Conservation (phyloP, 2,797 vertebrate species). For the Scolopax rusticola region DNA sequence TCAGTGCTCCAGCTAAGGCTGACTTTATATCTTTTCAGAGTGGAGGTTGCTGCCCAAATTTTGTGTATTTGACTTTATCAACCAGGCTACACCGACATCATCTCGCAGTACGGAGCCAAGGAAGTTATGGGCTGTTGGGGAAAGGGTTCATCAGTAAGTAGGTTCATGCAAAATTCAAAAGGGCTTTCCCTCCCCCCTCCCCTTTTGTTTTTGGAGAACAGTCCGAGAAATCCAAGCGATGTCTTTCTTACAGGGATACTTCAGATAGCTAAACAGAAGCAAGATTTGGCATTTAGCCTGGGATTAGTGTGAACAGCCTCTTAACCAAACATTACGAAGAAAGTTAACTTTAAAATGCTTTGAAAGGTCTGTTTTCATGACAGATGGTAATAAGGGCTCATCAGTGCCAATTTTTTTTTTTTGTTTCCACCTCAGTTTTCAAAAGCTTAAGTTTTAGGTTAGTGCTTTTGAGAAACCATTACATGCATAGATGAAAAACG, state of each 20-base stretch:
- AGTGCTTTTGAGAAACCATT: slow-evolving; percentile 13
- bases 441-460: slow-evolving; percentile 42
- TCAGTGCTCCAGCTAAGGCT: neutral
- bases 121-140: slow-evolving; percentile 1
- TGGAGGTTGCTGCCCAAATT: neutral
- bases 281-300: slow-evolving; percentile 64
- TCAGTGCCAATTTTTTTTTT: slow-evolving; percentile 60
- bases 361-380: slow-evolving; percentile 73
- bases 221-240: slow-evolving; percentile 58
- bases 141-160: slow-evolving; percentile 24
- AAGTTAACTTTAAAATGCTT: slow-evolving; percentile 71
- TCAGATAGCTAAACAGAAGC: slow-evolving; percentile 62
- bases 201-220: slow-evolving; percentile 39
- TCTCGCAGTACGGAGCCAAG: neutral
- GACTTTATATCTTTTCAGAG: neutral
- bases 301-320: slow-evolving; percentile 68
- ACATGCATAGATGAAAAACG: neutral
- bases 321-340: slow-evolving; percentile 67
- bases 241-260: slow-evolving; percentile 63
- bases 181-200: neutral
- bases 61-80: neutral
- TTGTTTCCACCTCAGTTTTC: slow-evolving; percentile 60
- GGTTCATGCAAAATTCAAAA: slow-evolving; percentile 19
- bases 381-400: slow-evolving; percentile 69
- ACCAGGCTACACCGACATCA: neutral